Evolutionary conservation across 2,113 vertebrate species (phyloP), one percentile per base, ranked within the genome.

Genomic region (Alligator mississippiensis): DNA sequence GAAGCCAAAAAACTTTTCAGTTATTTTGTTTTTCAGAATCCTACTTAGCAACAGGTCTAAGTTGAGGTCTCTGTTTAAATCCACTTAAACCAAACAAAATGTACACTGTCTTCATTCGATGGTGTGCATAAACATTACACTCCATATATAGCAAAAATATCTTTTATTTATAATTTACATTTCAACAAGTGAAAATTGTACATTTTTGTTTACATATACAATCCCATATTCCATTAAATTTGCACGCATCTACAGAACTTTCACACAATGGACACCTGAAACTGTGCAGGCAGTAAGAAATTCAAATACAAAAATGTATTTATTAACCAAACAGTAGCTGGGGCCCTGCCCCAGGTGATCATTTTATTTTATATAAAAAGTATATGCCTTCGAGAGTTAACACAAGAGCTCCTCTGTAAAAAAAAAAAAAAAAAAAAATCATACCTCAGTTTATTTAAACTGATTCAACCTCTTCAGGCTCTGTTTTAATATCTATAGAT

Each of bases 241-340:
- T 98, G 97, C 98, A 98, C 97, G 92, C 97, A 98, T 98, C 97
- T 97, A 98, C 97, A 98, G 97, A 98, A 98, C 97, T 98, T 98
- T 98, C 98, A 99, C 98, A 99, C 98, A 97, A 98, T 97, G 98
- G 96, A 98, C 97, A 98, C 98, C 98, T 98, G 98, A 99, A 98
- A 98, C 97, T 96, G 96, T 98, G 98, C 98, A 98, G 98, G 97
- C 97, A 98, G 89, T 98, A 99, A 98, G 96, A 98, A 98, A 98
- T 98, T 96, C 98, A 99, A 99, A 99, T 99, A 99, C 99, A 97
- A 99, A 99, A 99, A 99, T 98, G 99, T 99, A 99, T 99, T 99
- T 99, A 99, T 98, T 97, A 99, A 98, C 97, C 97, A 97, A 97
- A 95, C 97, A 97, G 96, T 82, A 97, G 96, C 97, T 98, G 98